These are phyloP conservation scores for Erpetoichthys calabaricus DNA, from an alignment of 2,797 vertebrate genomes.

Conservation along the genomic window DNA sequence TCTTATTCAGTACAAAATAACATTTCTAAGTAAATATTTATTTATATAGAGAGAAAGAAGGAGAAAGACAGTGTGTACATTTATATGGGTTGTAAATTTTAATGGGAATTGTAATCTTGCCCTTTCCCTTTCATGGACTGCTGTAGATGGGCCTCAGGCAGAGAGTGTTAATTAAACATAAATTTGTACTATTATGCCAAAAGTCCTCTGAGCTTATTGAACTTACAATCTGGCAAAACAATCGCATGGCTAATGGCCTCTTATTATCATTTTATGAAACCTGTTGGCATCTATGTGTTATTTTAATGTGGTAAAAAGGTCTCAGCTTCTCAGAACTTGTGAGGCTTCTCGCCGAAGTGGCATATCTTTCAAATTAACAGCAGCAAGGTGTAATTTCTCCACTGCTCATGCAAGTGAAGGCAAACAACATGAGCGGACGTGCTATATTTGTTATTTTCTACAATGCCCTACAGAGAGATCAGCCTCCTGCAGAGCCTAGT, in stretches of 20 bases:
- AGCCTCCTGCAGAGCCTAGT: not conserved
- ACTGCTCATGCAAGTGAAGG: not conserved
- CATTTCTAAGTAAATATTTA: too few species aligned
- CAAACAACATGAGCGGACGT: not conserved
- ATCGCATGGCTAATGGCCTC: not conserved
- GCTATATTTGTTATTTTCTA: not conserved
- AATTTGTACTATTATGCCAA: not conserved
- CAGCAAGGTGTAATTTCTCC: not conserved
- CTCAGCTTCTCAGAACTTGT: not conserved
- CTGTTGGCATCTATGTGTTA: not conserved
- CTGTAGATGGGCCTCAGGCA: not conserved
- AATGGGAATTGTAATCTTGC: too few species aligned
- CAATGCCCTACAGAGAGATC: not conserved
- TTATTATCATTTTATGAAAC: conserved; percentile 1
- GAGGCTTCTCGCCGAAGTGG: not conserved
- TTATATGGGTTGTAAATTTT: too few species aligned
- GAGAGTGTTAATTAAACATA: not conserved
- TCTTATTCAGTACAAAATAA: too few species aligned
- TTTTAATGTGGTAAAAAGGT: conserved; percentile 1
- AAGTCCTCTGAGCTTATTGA: not conserved
- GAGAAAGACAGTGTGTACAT: too few species aligned
- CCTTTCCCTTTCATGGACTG: too few species aligned
- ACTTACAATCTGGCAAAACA: not conserved
- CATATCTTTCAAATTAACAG: conserved; percentile 2
- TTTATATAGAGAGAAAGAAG: too few species aligned